A percentile compares a stretch with the other conserved stretches of the same genome.
These are phyloP conservation scores for Stomatorhinus walkeri DNA, from an alignment of 2,797 vertebrate genomes.

Conservation along the genomic window DNA sequence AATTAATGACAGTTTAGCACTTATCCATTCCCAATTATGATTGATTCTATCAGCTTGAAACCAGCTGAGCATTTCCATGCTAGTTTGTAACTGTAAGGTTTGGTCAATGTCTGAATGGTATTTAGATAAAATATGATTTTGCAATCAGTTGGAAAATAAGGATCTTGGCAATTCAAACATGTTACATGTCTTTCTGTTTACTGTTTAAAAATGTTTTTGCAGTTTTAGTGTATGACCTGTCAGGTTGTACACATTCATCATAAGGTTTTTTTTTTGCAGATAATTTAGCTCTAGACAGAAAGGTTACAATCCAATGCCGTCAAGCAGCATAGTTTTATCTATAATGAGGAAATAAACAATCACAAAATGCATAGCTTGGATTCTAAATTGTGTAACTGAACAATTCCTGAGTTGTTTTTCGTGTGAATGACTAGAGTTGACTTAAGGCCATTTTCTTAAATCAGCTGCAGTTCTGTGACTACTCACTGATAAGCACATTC, in stretches of 20 bases:
- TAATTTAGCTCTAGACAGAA: background rate
- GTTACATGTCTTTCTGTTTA: background rate
- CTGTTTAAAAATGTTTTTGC: background rate
- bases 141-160: background rate
- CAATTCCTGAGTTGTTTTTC: background rate
- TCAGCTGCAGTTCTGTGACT: background rate
- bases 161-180: background rate
- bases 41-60: background rate
- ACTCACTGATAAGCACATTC: conserved; percentile 1
- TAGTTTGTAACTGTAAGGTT: background rate
- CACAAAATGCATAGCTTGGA: background rate
- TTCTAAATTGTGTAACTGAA: background rate
- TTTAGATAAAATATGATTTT: background rate
- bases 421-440: background rate
- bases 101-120: background rate
- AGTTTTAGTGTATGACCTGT: background rate
- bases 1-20: background rate
- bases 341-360: background rate
- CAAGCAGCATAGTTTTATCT: background rate
- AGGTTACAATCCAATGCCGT: background rate
- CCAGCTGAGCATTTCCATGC: background rate
- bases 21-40: background rate
- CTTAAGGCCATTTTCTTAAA: background rate
- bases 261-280: background rate
- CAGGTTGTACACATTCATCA: background rate